Conservation (phyloP, 2,888 invertebrate species). For the Lamproptera curius region DNA sequence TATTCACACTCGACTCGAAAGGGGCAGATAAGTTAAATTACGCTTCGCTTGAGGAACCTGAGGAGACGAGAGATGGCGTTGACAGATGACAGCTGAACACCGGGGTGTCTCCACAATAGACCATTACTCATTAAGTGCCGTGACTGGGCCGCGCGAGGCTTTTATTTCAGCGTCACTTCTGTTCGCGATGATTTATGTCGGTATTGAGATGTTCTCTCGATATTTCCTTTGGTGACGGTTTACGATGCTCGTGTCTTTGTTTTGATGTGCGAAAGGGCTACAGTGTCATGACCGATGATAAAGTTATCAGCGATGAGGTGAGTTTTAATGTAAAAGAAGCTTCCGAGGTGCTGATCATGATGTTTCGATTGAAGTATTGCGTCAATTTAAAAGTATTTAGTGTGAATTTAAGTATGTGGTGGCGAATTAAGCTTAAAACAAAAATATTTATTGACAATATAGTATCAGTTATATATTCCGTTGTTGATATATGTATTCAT, state of each 20-base stretch:
- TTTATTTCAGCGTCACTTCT: constrained; percentile 54
- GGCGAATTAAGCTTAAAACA: no score
- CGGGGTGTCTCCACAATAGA: constrained; percentile 49
- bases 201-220: constrained; percentile 32
- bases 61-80: constrained; percentile 35
- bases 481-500: no score
- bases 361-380: no score
- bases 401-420: no score
- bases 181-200: constrained; percentile 44
- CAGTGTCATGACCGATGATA: no score
- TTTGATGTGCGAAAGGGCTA: no score
- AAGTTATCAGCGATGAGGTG: no score
- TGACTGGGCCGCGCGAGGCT: constrained; percentile 50
- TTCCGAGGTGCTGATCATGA: no score
- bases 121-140: constrained; percentile 48
- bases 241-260: neutral
- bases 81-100: constrained; percentile 64
- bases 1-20: constrained; percentile 26
- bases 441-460: no score
- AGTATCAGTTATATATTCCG: no score
- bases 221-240: constrained; percentile 13
- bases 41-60: constrained; percentile 24
- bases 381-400: no score
- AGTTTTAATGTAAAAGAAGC: no score
- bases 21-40: constrained; percentile 26